These are phyloP conservation scores for Dolichomitus sp. DNA, from an alignment of 2,888 invertebrate species.

Conservation along the genomic window DNA sequence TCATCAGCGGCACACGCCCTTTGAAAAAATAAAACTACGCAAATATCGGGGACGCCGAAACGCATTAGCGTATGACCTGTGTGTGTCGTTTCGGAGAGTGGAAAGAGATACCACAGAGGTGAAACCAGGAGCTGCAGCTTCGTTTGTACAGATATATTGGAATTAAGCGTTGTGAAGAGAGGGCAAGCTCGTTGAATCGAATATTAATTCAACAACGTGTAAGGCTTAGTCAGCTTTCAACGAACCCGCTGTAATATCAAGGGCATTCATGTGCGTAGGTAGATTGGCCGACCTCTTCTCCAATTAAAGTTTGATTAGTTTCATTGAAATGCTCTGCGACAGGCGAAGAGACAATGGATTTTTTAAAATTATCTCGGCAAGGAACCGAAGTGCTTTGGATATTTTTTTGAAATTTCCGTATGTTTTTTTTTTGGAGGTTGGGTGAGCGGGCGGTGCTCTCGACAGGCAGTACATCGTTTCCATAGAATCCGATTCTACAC, in stretches of 20 bases:
- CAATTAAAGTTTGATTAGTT: constrained; percentile 65
- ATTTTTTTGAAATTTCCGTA: not conserved
- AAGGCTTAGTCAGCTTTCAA: constrained; percentile 44
- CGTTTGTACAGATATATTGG: constrained; percentile 51
- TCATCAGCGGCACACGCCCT: constrained; percentile 26
- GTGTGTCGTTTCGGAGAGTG: constrained; percentile 9
- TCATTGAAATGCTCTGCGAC: constrained; percentile 29
- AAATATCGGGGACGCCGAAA: constrained; percentile 61
- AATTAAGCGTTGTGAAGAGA: constrained; percentile 30
- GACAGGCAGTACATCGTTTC: too few relatives aligned
- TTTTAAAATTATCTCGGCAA: constrained; percentile 16
- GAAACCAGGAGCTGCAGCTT: constrained; percentile 39
- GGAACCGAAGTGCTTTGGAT: not conserved
- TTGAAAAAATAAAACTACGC: constrained; percentile 61
- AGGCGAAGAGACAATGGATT: constrained; percentile 49
- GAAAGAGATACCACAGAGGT: constrained; percentile 11
- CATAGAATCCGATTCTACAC: too few relatives aligned
- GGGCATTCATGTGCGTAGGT: constrained; percentile 53
- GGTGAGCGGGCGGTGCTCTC: too few relatives aligned
- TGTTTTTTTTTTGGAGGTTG: constrained; percentile 1
- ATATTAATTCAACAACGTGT: constrained; percentile 63
- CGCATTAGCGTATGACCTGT: constrained; percentile 65
- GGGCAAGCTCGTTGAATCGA: constrained; percentile 42
- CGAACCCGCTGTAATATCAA: constrained; percentile 35
- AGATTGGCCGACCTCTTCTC: constrained; percentile 58